Percentiles rank a stretch among this genome's conserved stretches.
phyloP scores from a whole-genome alignment of 2,888 invertebrate genomes.

The Chironomus tentans region DNA sequence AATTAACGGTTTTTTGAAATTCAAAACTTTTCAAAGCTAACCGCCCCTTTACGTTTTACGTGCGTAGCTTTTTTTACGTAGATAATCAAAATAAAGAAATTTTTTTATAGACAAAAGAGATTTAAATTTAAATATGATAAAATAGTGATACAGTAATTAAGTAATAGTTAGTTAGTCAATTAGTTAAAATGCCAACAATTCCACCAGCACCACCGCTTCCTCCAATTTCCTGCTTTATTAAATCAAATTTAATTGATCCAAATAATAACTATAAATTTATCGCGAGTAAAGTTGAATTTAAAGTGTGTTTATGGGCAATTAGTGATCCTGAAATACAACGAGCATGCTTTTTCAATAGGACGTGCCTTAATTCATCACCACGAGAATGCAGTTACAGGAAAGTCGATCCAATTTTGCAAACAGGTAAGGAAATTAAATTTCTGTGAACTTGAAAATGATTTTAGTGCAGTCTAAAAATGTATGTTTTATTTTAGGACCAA shows the following conservation, averaged over 20 bases:
- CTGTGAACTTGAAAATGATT: slow-evolving; percentile 1
- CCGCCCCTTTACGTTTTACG: neutral
- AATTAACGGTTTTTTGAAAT: neutral
- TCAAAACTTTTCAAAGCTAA: neutral
- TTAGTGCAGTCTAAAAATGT: slow-evolving; percentile 33
- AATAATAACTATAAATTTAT: slow-evolving; percentile 30
- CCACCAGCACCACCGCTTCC: neutral
- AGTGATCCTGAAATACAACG: slow-evolving; percentile 49
- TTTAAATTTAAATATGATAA: neutral
- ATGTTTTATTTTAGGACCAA: slow-evolving; percentile 52
- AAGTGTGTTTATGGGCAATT: slow-evolving; percentile 48
- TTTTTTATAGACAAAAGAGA: no score
- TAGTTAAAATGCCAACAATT: slow-evolving; percentile 13
- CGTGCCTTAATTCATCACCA: slow-evolving; percentile 46
- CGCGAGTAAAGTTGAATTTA: slow-evolving; percentile 33
- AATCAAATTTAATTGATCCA: neutral
- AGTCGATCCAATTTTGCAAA: slow-evolving; percentile 36
- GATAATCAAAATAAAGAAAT: no score
- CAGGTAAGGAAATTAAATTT: slow-evolving; percentile 29
- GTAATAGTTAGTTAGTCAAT: neutral
- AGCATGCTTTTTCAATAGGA: slow-evolving; percentile 48
- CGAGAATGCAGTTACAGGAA: slow-evolving; percentile 43
- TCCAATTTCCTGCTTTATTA: neutral
- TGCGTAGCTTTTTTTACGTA: no score
- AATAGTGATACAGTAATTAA: neutral